phyloP scores from a whole-genome alignment of 2,888 invertebrate species.

The Tribolium freemani region DNA sequence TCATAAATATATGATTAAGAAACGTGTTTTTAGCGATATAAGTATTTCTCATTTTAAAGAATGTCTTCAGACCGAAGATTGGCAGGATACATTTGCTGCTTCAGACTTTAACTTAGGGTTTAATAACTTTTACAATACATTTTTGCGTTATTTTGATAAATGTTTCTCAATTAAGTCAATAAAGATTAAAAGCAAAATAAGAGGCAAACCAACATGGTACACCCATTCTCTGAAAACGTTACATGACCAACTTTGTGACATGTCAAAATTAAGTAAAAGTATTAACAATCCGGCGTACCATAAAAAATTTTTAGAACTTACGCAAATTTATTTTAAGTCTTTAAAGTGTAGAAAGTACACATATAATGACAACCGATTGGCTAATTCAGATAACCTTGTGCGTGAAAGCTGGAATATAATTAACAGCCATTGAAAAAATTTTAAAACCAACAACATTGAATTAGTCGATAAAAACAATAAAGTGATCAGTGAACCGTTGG shows the following conservation, averaged over 20 bases:
- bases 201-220: not conserved
- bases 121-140: no score
- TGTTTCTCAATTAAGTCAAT: not conserved
- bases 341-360: not conserved
- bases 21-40: not conserved
- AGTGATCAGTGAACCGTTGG: not conserved
- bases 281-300: not conserved
- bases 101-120: not conserved
- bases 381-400: not conserved
- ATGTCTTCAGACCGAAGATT: not conserved
- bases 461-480: not conserved
- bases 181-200: not conserved
- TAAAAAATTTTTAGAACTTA: not conserved
- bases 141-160: not conserved
- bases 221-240: not conserved
- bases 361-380: not conserved
- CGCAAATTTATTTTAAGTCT: not conserved
- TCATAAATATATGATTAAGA: not conserved
- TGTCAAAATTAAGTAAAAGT: not conserved
- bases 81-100: not conserved
- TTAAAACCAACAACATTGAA: not conserved
- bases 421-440: not conserved
- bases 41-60: not conserved
- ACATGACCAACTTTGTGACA: not conserved
- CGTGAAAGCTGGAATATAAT: not conserved